Base-by-base conservation (phyloP, 2,113 vertebrate species). In the Sinocyclocheilus anshuiensis region DNA sequence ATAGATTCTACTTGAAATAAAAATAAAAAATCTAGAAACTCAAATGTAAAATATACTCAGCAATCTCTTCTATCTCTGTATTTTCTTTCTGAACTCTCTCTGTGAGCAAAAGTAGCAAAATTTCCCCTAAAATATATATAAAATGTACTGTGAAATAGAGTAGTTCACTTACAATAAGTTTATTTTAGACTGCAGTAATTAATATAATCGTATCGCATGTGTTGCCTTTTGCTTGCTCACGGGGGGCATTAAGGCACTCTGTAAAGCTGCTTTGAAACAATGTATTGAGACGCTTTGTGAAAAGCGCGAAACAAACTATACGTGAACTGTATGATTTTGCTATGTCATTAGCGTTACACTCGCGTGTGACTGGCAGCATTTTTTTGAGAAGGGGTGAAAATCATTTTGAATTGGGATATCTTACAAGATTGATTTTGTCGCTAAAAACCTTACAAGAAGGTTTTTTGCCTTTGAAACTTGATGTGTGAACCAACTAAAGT, bases 401-500 rank as follows among this genome's bases (percentile, higher is more conserved):
- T 50, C n/a, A 53, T 82, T 67, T 82, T 26, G 48, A 55, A 71
- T 33, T 26, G 22, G 33, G 78, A 81, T 45, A 18, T 81, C 33
- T 29, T 22, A 24, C 45, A 57, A 83, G 45, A 55, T 48, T 29
- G 45, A 33, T 36, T 55, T 83, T 83, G 33, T 55, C 18, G 22
- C 48, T 74, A 74, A 83, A 83, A 83, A 22, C 67, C 69, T 74
- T 20, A 53, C 67, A 74, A 72, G 29, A 74, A 57, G 81, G 48
- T 74, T 69, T 78, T 85, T 24, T 85, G 84, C 29, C 55, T 26
- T 77, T 78, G 29, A 78, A 85, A 53, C 24, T 55, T 22, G 65
- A 80, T 16, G 77, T 86, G 77, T 80, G 77, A 86, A 74, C 36
- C 53, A 45, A 79, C 50, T 50, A 57, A 63, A 86, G 81, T 20